A percentile compares a stretch with the other conserved stretches of the same genome.
These are phyloP conservation scores for Pseudolaguvia tuberculata DNA, from an alignment of 2,113 vertebrate species.

Conservation along the genomic window DNA sequence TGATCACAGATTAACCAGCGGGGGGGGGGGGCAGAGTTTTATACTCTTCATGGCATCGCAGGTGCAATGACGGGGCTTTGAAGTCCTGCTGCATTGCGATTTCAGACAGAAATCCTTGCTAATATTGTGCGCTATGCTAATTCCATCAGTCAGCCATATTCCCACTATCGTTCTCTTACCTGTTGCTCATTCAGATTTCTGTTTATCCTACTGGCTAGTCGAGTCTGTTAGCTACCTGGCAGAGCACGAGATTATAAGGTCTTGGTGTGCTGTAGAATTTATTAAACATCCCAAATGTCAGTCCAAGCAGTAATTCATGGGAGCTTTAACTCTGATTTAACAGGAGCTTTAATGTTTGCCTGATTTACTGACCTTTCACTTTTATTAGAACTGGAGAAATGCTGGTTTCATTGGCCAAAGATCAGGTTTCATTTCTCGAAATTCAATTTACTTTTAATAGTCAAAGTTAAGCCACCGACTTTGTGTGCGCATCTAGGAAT, in stretches of 20 bases:
- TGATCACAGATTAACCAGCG: conserved; percentile 14
- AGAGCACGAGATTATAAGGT: background rate
- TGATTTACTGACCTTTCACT: conserved; percentile 2
- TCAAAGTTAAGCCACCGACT: background rate
- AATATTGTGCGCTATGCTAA: background rate
- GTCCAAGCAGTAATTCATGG: background rate
- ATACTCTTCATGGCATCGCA: background rate
- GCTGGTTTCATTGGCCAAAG: background rate
- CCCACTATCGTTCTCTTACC: background rate
- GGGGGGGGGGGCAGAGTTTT: conserved; percentile 6
- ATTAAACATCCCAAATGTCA: conserved; percentile 5
- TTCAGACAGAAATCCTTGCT: conserved; percentile 4
- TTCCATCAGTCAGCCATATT: background rate
- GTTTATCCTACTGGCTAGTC: background rate
- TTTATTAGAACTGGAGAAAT: background rate
- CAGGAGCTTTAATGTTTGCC: background rate
- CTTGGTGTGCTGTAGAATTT: conserved; percentile 4
- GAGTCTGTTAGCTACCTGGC: background rate
- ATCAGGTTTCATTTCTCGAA: background rate
- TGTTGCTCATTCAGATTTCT: background rate
- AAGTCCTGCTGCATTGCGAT: background rate
- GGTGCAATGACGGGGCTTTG: background rate
- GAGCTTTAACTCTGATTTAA: background rate
- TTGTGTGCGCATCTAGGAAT: no score
- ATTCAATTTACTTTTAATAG: background rate